Percentiles rank a stretch among this genome's conserved stretches.
Conservation (phyloP, 2,113 vertebrate genomes). For the Sebastes schlegelii region DNA sequence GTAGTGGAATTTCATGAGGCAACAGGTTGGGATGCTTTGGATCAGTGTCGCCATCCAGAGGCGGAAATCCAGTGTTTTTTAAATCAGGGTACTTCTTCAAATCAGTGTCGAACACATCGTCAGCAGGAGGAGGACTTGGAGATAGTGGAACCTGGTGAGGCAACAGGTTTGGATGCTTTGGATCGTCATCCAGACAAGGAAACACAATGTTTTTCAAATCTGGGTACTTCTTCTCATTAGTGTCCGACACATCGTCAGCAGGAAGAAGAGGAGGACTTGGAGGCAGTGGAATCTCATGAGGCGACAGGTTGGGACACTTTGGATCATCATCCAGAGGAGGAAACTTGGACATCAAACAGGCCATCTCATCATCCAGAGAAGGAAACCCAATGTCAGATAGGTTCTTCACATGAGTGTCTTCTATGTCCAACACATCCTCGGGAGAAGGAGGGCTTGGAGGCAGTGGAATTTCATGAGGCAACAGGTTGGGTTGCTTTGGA, state of each 20-base stretch:
- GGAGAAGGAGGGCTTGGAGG: too few relatives aligned
- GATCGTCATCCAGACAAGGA: neutral
- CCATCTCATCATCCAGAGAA: neutral
- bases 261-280: neutral
- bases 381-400: neutral
- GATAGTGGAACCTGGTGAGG: neutral
- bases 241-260: neutral
- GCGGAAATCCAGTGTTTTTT: neutral
- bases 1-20: too few relatives aligned
- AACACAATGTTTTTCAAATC: neutral
- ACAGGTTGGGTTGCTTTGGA: too few relatives aligned
- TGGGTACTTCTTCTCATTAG: neutral
- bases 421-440: too few relatives aligned
- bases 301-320: too few relatives aligned
- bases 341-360: neutral
- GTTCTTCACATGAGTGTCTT: too few relatives aligned
- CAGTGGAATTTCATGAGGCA: too few relatives aligned
- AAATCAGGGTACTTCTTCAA: too few relatives aligned
- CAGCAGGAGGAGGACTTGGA: neutral
- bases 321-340: too few relatives aligned
- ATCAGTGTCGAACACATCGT: neutral
- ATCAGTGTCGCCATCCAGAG: too few relatives aligned
- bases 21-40: too few relatives aligned
- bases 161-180: too few relatives aligned
- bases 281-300: neutral